Base-by-base conservation (phyloP, 2,888 invertebrate species). In the Glyphotaelius pellucidus region DNA sequence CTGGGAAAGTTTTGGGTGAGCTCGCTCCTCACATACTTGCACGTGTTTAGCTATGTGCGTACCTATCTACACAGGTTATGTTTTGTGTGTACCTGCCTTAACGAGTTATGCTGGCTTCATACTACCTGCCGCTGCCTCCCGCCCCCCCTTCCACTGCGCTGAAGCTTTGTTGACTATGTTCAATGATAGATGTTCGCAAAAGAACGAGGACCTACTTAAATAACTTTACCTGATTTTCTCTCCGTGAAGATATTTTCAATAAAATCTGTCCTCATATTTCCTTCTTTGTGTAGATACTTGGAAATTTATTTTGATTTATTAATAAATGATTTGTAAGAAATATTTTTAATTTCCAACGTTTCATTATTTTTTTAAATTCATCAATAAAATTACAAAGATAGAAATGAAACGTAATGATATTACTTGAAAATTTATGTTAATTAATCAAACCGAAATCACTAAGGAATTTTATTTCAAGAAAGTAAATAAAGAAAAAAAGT, bases 1-100 rank as follows among this genome's bases (percentile, higher is more conserved):
- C 90, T 87, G 90, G 80, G 90, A 92, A 91, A 91, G 90, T 91
- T 91, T 92, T 52, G 90, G 91, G 79, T 86, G 84, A 84, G 89
- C 90, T 83, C 42, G 52, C 35, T 52, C 67, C 90, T 79, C 84
- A 35, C 52, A 90, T 30, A 83, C 79, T 81, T 80, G 90, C 35
- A 83, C 31, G n/a, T 89, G 80, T 80, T 32, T 32, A 35, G 38
- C n/a, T 89, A 80, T 52, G 42, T 80, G 42, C n/a, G 80, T 89
- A 89, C 87, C 87, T 87, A 67, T 67, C 87, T 19, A 67, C 67
- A 87, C 67, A 87, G 32, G 87, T 87, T 89, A 80, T 35, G 42
- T 89, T 38, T 42, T 89, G 32, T 89, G 80, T 89, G 30, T 89
- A 89, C 89, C 32, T 79, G 88, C 88, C 80, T 89, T 80, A 80